Evolutionary conservation across 2,113 vertebrate species (phyloP), one percentile per base, ranked within the genome.

Genomic region (Salvelinus alpinus): DNA sequence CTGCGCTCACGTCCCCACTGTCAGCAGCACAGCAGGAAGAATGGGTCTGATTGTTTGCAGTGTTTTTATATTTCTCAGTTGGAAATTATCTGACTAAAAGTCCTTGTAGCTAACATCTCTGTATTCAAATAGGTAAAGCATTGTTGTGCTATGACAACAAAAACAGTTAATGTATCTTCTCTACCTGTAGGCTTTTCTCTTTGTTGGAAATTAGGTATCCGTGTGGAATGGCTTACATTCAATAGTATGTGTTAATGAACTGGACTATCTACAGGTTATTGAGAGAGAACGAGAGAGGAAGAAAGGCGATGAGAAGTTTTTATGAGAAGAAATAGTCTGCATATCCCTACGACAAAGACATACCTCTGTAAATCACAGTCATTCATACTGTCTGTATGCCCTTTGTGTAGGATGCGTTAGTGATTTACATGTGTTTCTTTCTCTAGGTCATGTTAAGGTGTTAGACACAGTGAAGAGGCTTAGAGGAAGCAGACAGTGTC

Each of bases 31-130:
- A 85, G 83, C 65, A 60, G 82, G 85, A 76, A 74, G 73, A 82
- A 48, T 22, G 80, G 79, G 80, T 76, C 71, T 80, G 82, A 83
- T 88, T 89, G 83, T 88, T 88, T 84, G 84, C 80, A 87, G 88
- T 81, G 82, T 77, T 77, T 84, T 86, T 82, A 79, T 84, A 88
- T 90, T 76, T 87, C 82, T 72, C 76, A 84, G 14, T 51, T 51
- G 48, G 48, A 51, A 51, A 13, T 14, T 3, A 11, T 51, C 48
- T 51, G 34, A 34, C 5, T 14, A 51, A 51, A 4, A 14, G 48
- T 51, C 14, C 13, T 51, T 51, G 48, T 3, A 11, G 48, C 13
- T 13, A 14, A 51, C 9, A 51, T 14, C 48, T 51, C 2, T 51
- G 48, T 16, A 3, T 13, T 14, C 2, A 51, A 51, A 51, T 51